Evolutionary conservation across 2,113 vertebrate genomes (phyloP).

Genomic region (Platycercus adscitus): DNA sequence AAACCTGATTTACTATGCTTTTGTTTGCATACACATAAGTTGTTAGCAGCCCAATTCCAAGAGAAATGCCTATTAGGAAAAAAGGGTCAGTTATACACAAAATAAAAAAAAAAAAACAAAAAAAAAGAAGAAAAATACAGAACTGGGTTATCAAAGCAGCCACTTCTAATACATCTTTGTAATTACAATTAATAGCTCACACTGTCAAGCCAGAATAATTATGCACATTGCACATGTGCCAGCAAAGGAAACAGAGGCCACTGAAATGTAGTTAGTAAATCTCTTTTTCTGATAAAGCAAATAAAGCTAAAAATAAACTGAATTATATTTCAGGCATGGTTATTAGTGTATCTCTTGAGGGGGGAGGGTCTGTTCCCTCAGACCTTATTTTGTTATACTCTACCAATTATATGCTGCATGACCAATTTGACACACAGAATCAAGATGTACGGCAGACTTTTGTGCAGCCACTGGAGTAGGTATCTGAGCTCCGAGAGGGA

Average conservation of each 20-base stretch:
- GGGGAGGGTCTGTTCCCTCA: not conserved
- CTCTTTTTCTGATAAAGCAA: slow-evolving; percentile 44
- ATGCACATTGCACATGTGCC: slow-evolving; percentile 35
- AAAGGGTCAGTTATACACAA: slow-evolving; percentile 75
- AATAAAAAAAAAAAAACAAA: not conserved
- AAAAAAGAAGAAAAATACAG: not conserved
- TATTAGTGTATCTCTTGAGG: not conserved
- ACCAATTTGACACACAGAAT: slow-evolving; percentile 90
- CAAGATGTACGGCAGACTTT: slow-evolving; percentile 92
- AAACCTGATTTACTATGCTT: slow-evolving; percentile 95
- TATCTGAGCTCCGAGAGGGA: slow-evolving; percentile 88
- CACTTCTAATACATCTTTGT: slow-evolving; percentile 20
- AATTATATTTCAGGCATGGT: not conserved
- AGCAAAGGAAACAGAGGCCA: slow-evolving; percentile 70
- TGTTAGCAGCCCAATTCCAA: slow-evolving; percentile 94
- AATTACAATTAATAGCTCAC: slow-evolving; percentile 32
- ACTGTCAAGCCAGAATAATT: slow-evolving; percentile 41
- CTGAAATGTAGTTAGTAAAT: slow-evolving; percentile 51
- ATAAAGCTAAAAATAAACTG: slow-evolving; percentile 30
- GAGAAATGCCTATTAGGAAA: slow-evolving; percentile 90
- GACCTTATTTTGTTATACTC: not conserved
- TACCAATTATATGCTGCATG: slow-evolving; percentile 89
- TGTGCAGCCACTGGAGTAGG: slow-evolving; percentile 91
- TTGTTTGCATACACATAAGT: slow-evolving; percentile 97
- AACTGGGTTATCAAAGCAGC: slow-evolving; percentile 36